Evolutionary conservation across 2,888 invertebrate species (phyloP).

Genomic region (Herminia tarsipennalis): DNA sequence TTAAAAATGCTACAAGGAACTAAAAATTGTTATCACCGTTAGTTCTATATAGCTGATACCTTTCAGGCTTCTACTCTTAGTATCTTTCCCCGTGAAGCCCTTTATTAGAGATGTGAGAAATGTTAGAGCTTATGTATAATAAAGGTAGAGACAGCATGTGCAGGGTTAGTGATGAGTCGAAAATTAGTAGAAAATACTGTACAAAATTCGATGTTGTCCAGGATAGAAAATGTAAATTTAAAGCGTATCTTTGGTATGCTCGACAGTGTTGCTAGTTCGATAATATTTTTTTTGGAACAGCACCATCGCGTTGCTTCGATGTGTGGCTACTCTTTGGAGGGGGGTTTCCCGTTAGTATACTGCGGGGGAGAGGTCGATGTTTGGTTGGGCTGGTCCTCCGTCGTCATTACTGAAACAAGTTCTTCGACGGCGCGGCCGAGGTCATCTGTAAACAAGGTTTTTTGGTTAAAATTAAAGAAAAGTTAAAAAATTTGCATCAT

Average conservation of each 20-base stretch:
- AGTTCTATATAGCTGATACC: constrained; percentile 58
- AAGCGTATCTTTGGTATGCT: constrained; percentile 54
- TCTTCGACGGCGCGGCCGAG: constrained; percentile 95
- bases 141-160: constrained; percentile 59
- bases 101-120: constrained; percentile 63
- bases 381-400: constrained; percentile 85
- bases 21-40: constrained; percentile 49
- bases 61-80: constrained; percentile 55
- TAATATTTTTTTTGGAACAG: constrained; percentile 45
- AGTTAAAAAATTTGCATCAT: background rate
- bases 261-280: constrained; percentile 75
- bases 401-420: constrained; percentile 95
- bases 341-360: constrained; percentile 80
- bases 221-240: constrained; percentile 34
- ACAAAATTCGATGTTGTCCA: constrained; percentile 38
- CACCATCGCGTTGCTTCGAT: constrained; percentile 54
- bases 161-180: constrained; percentile 84
- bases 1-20: constrained; percentile 65
- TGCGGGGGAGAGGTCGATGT: constrained; percentile 73
- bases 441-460: constrained; percentile 87
- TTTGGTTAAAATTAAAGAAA: background rate
- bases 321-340: constrained; percentile 62
- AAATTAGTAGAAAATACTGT: constrained; percentile 68
- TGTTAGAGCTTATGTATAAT: constrained; percentile 72
- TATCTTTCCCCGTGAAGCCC: constrained; percentile 59